phyloP scores from a whole-genome alignment of 2,797 vertebrate species.

The Phalanger gymnotis region DNA sequence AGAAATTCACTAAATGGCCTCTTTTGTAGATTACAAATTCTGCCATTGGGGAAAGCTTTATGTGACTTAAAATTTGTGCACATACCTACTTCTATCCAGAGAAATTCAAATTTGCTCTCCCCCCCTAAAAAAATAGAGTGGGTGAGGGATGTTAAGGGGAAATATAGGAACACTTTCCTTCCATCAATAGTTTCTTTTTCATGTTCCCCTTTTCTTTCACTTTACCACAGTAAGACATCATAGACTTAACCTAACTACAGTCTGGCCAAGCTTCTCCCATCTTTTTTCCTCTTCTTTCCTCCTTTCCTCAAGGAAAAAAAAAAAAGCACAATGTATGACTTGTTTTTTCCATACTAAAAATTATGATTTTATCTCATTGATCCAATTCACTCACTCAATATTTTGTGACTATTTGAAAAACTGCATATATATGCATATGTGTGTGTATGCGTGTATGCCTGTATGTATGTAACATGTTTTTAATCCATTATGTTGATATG shows the following conservation, averaged over 20 bases:
- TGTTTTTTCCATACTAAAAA: neutral
- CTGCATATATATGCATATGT: neutral
- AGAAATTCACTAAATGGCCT: slow-evolving; percentile 33
- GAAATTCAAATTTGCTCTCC: slow-evolving; percentile 19
- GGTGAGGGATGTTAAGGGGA: neutral
- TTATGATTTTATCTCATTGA: slow-evolving; percentile 11
- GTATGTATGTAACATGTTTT: neutral
- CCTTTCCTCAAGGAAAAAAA: slow-evolving; percentile 40
- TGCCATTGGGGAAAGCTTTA: slow-evolving; percentile 14
- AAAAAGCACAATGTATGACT: neutral
- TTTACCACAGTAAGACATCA: slow-evolving; percentile 20
- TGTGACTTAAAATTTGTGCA: slow-evolving; percentile 30
- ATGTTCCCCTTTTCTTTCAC: slow-evolving; percentile 21
- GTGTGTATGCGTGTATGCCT: neutral
- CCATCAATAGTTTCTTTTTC: neutral
- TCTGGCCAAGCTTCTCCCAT: neutral
- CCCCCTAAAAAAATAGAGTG: slow-evolving; percentile 17
- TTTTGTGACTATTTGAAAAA: slow-evolving; percentile 39
- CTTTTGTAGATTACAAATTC: slow-evolving; percentile 61
- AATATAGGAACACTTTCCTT: neutral
- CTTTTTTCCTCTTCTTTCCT: slow-evolving; percentile 18
- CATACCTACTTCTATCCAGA: slow-evolving; percentile 53
- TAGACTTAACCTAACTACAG: slow-evolving; percentile 7
- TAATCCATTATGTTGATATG: neutral
- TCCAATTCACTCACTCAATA: slow-evolving; percentile 26